These are phyloP conservation scores for Labeo catla DNA, from an alignment of 2,113 vertebrate genomes.

Conservation along the genomic window DNA sequence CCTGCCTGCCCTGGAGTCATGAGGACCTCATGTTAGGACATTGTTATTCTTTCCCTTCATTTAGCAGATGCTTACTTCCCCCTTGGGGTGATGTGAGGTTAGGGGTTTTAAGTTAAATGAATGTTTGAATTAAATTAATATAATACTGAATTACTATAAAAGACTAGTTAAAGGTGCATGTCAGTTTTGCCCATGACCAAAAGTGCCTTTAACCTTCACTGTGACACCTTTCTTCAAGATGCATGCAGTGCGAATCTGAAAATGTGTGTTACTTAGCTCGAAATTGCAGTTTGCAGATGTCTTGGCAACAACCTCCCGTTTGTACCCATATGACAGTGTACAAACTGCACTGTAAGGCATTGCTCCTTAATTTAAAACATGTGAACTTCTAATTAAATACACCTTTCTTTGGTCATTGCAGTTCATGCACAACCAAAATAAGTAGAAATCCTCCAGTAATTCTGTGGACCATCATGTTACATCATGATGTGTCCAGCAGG, in stretches of 20 bases:
- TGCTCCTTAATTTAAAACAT: neutral
- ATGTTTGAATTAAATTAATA: neutral
- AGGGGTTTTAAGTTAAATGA: too few species aligned
- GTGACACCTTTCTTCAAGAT: neutral
- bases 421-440: constrained; percentile 28
- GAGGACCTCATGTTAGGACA: constrained; percentile 1
- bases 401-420: constrained; percentile 32
- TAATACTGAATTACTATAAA: neutral
- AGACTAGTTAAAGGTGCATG: neutral
- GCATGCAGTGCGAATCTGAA: constrained; percentile 19
- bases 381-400: constrained; percentile 1
- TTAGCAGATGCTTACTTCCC: neutral
- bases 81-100: neutral
- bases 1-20: neutral
- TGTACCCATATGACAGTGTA: neutral
- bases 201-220: neutral
- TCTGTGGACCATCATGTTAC: constrained; percentile 59
- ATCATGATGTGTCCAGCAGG: constrained; percentile 60
- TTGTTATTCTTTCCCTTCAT: neutral
- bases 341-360: neutral
- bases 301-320: neutral
- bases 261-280: constrained; percentile 57
- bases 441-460: constrained; percentile 19
- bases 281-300: constrained; percentile 29
- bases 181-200: neutral